These are phyloP conservation scores for Stegodyphus dumicola DNA, from an alignment of 1,140 invertebrate genomes.

Conservation along the genomic window DNA sequence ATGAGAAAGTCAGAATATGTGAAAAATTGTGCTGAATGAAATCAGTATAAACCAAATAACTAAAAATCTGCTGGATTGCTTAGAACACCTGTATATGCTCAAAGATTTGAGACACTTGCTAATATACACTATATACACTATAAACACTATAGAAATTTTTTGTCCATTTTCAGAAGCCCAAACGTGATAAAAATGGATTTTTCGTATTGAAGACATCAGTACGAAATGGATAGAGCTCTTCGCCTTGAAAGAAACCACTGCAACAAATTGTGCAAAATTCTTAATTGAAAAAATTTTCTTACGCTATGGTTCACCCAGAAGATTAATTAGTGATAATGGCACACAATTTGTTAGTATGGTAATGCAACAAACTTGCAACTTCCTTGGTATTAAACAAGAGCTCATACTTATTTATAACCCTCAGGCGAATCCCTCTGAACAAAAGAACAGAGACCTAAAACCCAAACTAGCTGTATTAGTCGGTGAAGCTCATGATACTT, in stretches of 20 bases:
- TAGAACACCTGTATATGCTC: not conserved
- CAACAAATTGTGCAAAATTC: not conserved
- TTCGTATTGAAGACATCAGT: slow-evolving; percentile 2
- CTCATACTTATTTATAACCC: slow-evolving; percentile 9
- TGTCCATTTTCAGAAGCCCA: slow-evolving; percentile 10
- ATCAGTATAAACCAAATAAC: slow-evolving; percentile 12
- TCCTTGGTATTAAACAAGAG: slow-evolving; percentile 18
- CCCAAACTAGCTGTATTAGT: slow-evolving; percentile 24
- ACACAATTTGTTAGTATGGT: slow-evolving; percentile 23
- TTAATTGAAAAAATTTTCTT: slow-evolving; percentile 30
- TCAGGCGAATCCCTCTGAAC: slow-evolving; percentile 17
- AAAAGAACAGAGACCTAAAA: slow-evolving; percentile 19
- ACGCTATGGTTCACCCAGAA: slow-evolving; percentile 11
- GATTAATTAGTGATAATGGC: slow-evolving; percentile 30
- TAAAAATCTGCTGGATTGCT: not conserved
- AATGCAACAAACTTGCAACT: slow-evolving; percentile 7
- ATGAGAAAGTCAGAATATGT: slow-evolving; percentile 37
- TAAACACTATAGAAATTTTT: slow-evolving; percentile 32
- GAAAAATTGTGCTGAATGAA: slow-evolving; percentile 27
- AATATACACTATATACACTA: too few relatives aligned
- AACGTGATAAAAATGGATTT: slow-evolving; percentile 4
- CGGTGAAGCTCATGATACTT: slow-evolving; percentile 1
- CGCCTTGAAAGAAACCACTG: not conserved
- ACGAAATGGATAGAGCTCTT: slow-evolving; percentile 50
- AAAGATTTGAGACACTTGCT: not conserved